Evolutionary conservation across 2,797 vertebrate genomes (phyloP).

Genomic region (Momotus momota): DNA sequence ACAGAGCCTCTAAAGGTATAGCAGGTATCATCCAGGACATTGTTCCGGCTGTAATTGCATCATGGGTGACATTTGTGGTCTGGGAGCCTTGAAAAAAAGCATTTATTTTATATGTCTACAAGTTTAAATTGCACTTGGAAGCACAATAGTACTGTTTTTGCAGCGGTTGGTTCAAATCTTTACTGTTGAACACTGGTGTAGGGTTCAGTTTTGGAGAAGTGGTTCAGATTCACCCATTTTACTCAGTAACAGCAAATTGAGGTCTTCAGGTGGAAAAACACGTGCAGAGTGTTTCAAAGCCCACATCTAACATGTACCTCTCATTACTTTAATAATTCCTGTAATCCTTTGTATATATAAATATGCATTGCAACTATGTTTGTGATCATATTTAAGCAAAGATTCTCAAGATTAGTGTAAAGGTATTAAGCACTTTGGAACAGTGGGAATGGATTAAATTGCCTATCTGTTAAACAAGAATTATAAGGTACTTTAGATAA

Average conservation of each 20-base stretch:
- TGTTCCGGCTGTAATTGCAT: constrained; percentile 16
- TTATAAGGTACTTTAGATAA: not conserved
- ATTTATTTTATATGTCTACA: not conserved
- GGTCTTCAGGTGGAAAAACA: not conserved
- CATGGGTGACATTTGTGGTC: not conserved
- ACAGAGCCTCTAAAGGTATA: not conserved
- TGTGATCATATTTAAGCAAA: not conserved
- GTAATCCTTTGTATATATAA: not conserved
- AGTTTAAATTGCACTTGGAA: constrained; percentile 32
- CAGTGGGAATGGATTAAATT: not conserved
- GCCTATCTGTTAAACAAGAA: not conserved
- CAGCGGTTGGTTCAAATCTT: not conserved
- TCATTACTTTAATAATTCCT: not conserved
- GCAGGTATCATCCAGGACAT: not conserved
- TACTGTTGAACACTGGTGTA: not conserved
- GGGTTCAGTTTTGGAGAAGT: not conserved
- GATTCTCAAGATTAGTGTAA: not conserved
- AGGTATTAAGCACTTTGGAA: not conserved
- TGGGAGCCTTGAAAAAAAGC: not conserved
- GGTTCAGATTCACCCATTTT: not conserved
- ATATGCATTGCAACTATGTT: not conserved
- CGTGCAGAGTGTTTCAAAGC: not conserved
- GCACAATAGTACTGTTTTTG: constrained; percentile 22
- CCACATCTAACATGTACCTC: not conserved
- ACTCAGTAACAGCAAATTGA: not conserved